These are phyloP conservation scores for Rhizoglyphus robini DNA, from an alignment of 1,140 invertebrate species.

Conservation along the genomic window DNA sequence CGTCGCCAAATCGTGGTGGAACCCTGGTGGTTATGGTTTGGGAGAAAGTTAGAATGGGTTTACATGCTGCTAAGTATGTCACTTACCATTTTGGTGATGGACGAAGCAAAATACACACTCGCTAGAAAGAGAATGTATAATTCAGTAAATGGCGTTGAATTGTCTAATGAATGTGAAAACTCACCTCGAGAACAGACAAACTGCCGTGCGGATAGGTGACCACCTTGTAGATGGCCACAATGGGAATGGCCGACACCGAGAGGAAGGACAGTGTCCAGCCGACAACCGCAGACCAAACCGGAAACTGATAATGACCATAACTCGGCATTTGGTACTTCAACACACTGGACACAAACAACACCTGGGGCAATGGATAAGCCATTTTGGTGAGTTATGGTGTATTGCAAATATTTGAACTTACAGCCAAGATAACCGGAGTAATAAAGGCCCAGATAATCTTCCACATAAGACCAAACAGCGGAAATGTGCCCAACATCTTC, in stretches of 20 bases:
- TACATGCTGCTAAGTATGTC: neutral
- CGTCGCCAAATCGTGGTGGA: slow-evolving; percentile 23
- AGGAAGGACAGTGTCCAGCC: slow-evolving; percentile 32
- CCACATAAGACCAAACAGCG: slow-evolving; percentile 56
- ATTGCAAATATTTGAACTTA: slow-evolving; percentile 28
- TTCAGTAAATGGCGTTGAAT: neutral
- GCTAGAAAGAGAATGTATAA: slow-evolving; percentile 30
- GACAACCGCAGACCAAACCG: slow-evolving; percentile 33
- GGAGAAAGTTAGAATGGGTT: slow-evolving; percentile 17
- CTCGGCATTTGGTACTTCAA: slow-evolving; percentile 31
- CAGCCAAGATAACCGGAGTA: slow-evolving; percentile 56
- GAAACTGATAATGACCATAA: slow-evolving; percentile 32
- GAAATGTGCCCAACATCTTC: slow-evolving; percentile 57
- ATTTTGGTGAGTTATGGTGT: neutral
- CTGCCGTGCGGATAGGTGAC: slow-evolving; percentile 22
- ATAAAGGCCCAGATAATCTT: slow-evolving; percentile 60
- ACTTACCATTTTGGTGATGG: slow-evolving; percentile 47
- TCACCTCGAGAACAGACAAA: slow-evolving; percentile 32
- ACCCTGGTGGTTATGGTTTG: slow-evolving; percentile 18
- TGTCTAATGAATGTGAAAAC: neutral
- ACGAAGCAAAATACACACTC: slow-evolving; percentile 42
- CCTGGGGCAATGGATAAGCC: slow-evolving; percentile 26
- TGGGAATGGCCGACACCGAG: slow-evolving; percentile 33
- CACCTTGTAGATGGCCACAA: slow-evolving; percentile 29
- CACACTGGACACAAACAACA: slow-evolving; percentile 33